Base-by-base conservation (phyloP, 2,888 invertebrate genomes). In the Heliconius ismenius region DNA sequence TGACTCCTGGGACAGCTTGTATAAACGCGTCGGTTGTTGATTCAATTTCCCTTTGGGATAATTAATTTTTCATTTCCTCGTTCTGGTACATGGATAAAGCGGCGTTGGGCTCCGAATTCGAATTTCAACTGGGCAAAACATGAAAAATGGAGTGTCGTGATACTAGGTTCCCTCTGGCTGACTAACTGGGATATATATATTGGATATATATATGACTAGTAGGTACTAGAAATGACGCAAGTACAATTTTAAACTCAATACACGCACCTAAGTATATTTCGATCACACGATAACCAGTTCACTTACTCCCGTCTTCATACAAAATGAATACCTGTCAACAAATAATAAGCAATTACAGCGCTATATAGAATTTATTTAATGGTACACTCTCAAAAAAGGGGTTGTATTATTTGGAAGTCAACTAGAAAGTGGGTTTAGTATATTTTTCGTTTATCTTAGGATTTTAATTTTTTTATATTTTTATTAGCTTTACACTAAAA, bases 261-360 rank as follows among this genome's bases (percentile, higher is more conserved):
- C 18, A 49, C 21, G 7, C 21, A 2, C 18, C 18, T 49, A 49
- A 49, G 49, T 49, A 49, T 49, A 21, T 49, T 49, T 9, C 9
- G 49, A 49, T 49, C 43, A 74, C 74, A 76, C 70, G 62, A 32
- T 68, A 32, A 74, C 78, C 68, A 64, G 68, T 65, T 64, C 54
- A 75, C 72, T 64, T 43, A 76, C 73, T 76, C 73, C 75, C 62
- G 70, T 78, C 24, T 32, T 58, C 3, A n/a, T 43, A 68, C 74
- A 80, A 83, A 87, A 88, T 87, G 83, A 86, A 86, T 87, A 83
- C 86, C 82, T 86, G 85, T 82, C 82, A 80, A 81, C 83, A 70
- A 79, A 81, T 82, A 80, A 81, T 83, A 79, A 75, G 64, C 76
- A 76, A 76, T 79, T 77, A 79, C 62, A 39, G 76, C 68, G 74